These are phyloP conservation scores for Lymantria monacha DNA, from an alignment of 2,888 invertebrate genomes.

Conservation along the genomic window DNA sequence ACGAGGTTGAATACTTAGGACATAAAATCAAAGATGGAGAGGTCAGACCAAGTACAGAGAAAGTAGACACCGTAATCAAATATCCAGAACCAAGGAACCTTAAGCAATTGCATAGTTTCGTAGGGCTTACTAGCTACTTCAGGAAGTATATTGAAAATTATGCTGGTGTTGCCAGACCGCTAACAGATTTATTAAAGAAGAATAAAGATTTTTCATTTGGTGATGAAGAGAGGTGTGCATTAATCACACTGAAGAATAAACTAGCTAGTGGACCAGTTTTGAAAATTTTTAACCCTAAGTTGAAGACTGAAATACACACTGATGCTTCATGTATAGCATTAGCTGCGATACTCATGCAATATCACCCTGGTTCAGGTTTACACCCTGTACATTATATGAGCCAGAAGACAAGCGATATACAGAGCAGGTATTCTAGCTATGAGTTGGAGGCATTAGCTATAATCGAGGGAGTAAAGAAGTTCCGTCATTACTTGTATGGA, in stretches of 20 bases:
- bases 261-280: too few species aligned
- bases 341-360: slow-evolving; percentile 24
- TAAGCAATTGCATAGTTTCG: neutral
- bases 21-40: neutral
- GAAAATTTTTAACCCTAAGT: too few species aligned
- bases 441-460: slow-evolving; percentile 33
- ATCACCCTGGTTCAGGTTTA: slow-evolving; percentile 7
- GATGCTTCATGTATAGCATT: slow-evolving; percentile 19
- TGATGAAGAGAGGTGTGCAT: too few species aligned
- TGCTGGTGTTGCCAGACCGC: too few species aligned
- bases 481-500: slow-evolving; percentile 28
- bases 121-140: slow-evolving; percentile 20
- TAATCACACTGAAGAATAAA: too few species aligned
- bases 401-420: too few species aligned
- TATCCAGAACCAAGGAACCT: neutral
- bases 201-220: too few species aligned
- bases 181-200: too few species aligned
- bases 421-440: too few species aligned
- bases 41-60: neutral
- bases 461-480: slow-evolving; percentile 28
- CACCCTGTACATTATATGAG: too few species aligned
- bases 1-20: neutral
- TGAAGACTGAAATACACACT: too few species aligned
- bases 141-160: slow-evolving; percentile 30
- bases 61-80: neutral